These are phyloP conservation scores for Stylophora pistillata DNA, from an alignment of 64 coral and sea anemone species.

Conservation along the genomic window DNA sequence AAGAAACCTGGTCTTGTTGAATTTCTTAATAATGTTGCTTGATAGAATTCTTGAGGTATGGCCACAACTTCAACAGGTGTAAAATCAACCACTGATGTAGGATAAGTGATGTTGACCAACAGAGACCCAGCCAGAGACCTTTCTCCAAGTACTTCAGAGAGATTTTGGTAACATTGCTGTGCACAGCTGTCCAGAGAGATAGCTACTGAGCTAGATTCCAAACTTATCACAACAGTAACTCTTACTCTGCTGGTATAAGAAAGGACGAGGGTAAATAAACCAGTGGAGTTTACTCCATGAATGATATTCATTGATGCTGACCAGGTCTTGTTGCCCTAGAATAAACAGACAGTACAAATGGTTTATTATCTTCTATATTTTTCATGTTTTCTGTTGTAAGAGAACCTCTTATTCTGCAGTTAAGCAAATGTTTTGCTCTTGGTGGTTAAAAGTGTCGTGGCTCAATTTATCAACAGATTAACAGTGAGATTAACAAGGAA, in stretches of 20 bases:
- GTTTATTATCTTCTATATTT: too few species aligned
- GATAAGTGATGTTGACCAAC: slow-evolving; percentile 59
- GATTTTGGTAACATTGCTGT: slow-evolving; percentile 45
- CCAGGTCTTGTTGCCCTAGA: slow-evolving; percentile 51
- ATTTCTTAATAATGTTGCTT: slow-evolving; percentile 52
- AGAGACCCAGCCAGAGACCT: slow-evolving; percentile 54
- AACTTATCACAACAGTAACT: slow-evolving; percentile 18
- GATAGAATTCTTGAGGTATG: slow-evolving; percentile 78
- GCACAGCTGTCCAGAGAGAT: slow-evolving; percentile 58
- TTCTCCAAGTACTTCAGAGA: slow-evolving; percentile 68
- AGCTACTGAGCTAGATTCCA: background rate
- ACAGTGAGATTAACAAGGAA: too few species aligned
- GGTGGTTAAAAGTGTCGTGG: too few species aligned
- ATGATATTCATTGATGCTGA: slow-evolving; percentile 30
- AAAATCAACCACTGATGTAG: slow-evolving; percentile 14
- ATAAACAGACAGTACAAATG: background rate
- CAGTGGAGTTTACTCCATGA: slow-evolving; percentile 10
- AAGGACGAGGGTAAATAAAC: slow-evolving; percentile 31
- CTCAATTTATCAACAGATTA: background rate
- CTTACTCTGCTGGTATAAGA: slow-evolving; percentile 38
- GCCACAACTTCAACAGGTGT: slow-evolving; percentile 16
- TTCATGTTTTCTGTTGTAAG: too few species aligned
- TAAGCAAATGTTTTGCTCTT: too few species aligned
- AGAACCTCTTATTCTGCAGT: too few species aligned
- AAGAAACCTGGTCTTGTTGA: slow-evolving; percentile 47